Evolutionary conservation across 2,888 invertebrate species (phyloP).

Genomic region (Netelia inedita): DNA sequence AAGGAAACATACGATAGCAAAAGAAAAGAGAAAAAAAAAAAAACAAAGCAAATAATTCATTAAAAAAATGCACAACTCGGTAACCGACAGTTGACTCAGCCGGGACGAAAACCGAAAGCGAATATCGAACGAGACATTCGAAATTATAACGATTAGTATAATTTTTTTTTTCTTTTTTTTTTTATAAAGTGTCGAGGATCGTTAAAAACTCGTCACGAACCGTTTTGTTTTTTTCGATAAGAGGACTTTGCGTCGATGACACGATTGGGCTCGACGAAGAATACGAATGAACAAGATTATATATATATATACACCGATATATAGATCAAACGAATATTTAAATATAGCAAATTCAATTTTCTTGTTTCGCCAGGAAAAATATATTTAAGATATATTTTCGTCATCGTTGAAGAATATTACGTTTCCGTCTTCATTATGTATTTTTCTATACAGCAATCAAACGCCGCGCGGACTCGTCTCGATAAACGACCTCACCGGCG

Average conservation of each 20-base stretch:
- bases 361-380: background rate
- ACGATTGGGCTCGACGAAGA: background rate
- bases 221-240: background rate
- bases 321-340: background rate
- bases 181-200: background rate
- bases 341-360: background rate
- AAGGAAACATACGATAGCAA: slow-evolving; percentile 16
- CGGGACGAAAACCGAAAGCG: slow-evolving; percentile 35
- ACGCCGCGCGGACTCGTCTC: background rate
- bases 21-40: slow-evolving; percentile 20
- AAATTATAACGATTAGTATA: slow-evolving; percentile 10
- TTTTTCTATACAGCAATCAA: slow-evolving; percentile 16
- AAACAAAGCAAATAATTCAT: background rate
- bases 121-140: slow-evolving; percentile 11
- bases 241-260: slow-evolving; percentile 10
- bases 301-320: background rate
- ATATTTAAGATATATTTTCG: background rate
- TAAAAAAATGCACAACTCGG: slow-evolving; percentile 11
- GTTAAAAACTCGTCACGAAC: background rate
- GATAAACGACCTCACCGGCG: background rate
- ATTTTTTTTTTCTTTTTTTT: slow-evolving; percentile 12
- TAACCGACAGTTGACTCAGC: slow-evolving; percentile 54
- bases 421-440: slow-evolving; percentile 9
- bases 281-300: background rate
- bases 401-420: background rate